These are phyloP conservation scores for Micrasema longulum DNA, from an alignment of 1,140 invertebrate species.

Conservation along the genomic window DNA sequence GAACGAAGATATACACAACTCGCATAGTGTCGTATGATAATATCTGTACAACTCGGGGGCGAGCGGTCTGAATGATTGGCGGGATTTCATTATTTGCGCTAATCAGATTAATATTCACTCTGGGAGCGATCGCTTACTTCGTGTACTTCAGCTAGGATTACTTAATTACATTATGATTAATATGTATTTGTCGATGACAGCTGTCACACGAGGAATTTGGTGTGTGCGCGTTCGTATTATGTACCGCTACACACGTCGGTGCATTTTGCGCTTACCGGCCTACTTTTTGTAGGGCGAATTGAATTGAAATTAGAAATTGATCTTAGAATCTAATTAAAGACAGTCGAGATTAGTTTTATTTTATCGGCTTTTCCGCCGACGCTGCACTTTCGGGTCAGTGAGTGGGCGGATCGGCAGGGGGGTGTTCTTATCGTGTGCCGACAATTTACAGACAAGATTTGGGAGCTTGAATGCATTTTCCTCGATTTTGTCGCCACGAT, in stretches of 20 bases:
- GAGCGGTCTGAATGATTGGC: background rate
- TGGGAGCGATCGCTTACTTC: background rate
- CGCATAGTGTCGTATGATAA: slow-evolving; percentile 25
- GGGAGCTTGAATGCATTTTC: slow-evolving; percentile 27
- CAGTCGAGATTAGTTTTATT: slow-evolving; percentile 8
- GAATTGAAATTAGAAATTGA: slow-evolving; percentile 35
- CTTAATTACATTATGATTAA: slow-evolving; percentile 19
- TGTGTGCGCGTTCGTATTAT: background rate
- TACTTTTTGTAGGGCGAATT: slow-evolving; percentile 26
- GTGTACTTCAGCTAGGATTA: background rate
- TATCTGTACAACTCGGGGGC: slow-evolving; percentile 11
- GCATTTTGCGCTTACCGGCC: slow-evolving; percentile 25
- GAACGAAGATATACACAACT: background rate
- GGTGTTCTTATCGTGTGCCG: too few relatives aligned
- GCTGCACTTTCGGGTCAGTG: slow-evolving; percentile 3
- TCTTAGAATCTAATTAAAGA: slow-evolving; percentile 40
- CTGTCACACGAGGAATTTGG: slow-evolving; percentile 31
- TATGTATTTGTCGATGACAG: slow-evolving; percentile 22
- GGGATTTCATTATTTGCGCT: background rate
- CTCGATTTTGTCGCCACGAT: slow-evolving; percentile 35
- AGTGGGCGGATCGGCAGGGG: slow-evolving; percentile 8
- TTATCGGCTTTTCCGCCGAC: background rate
- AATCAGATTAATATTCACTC: slow-evolving; percentile 9
- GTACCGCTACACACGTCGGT: slow-evolving; percentile 3
- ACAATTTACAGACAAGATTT: too few relatives aligned